Base-by-base conservation (phyloP, 2,113 vertebrate genomes). In the Sceloporus undulatus region DNA sequence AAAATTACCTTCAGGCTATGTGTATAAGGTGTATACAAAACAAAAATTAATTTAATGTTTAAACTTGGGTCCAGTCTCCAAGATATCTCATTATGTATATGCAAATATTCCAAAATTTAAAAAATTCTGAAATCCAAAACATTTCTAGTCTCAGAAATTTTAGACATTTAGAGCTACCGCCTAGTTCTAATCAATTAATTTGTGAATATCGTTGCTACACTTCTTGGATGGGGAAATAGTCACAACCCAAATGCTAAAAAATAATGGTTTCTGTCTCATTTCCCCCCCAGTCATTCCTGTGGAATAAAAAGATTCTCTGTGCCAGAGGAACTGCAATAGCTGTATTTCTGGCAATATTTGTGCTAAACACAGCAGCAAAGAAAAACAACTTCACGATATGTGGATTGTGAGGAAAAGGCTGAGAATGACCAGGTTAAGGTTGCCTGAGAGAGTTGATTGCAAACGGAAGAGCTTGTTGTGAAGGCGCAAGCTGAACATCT, bases 361-460 rank as follows among this genome's bases (percentile, higher is more conserved):
- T 0, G 0, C 52, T 74, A 42, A 80, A 82, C 5, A 1, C n/a
- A 65, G 71, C 79, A 84, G n/a, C 0, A 0, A 1, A 85, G 79
- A 5, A 42, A 2, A 68, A 74, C 34, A 0, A 4, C 19, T 2
- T 0, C n/a, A 0, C 13, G 10, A 66, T 91, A 27, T 74, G 25
- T 27, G 68, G 70, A 0, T 9, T 0, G 7, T 2, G 0, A 0
- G 0, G 14, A 42, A 5, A 73, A 87, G 42, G 27, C 56, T 14
- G 29, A 59, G 34, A 14, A 48, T 21, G 7, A 82, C 25, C 48
- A 88, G 52, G 0, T 8, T 0, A 52, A 27, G 29, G 0, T 2
- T 0, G 0, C 34, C 29, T 79, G n/a, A 25, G 89, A 56, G 62
- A 0, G 0, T 23, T 10, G 0, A 0, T 66, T n/a, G 54, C 6